Conservation (phyloP, 2,888 invertebrate genomes). For the Agelastica alni region DNA sequence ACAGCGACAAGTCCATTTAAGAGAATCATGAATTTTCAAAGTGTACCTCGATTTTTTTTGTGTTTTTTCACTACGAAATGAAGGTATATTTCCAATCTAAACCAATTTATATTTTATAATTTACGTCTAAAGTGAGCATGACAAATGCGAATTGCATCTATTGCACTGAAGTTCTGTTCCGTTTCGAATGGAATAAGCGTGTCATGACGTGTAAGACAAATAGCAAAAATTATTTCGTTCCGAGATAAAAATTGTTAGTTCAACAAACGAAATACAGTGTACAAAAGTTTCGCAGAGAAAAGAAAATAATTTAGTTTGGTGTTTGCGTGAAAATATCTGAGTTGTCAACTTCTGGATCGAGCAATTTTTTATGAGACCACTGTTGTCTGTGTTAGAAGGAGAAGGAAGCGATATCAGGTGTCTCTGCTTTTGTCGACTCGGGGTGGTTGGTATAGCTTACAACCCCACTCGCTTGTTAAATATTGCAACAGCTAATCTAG, state of each 20-base stretch:
- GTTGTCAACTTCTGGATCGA: slow-evolving; percentile 24
- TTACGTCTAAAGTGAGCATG: background rate
- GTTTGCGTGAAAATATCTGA: slow-evolving; percentile 24
- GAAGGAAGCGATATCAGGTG: slow-evolving; percentile 33
- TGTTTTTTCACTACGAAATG: too few species aligned
- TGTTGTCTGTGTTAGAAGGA: slow-evolving; percentile 38
- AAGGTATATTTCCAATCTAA: background rate
- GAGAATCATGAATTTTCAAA: too few species aligned
- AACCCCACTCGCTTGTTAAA: slow-evolving; percentile 49
- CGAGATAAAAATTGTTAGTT: slow-evolving; percentile 21
- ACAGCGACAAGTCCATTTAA: too few species aligned
- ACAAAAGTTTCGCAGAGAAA: slow-evolving; percentile 15
- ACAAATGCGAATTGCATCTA: background rate
- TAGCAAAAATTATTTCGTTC: slow-evolving; percentile 15
- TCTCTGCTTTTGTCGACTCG: slow-evolving; percentile 30
- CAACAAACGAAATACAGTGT: slow-evolving; percentile 10
- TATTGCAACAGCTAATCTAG: slow-evolving; percentile 54
- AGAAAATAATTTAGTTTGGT: slow-evolving; percentile 25
- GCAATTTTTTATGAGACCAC: slow-evolving; percentile 22
- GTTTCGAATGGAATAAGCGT: slow-evolving; percentile 1
- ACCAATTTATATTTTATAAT: background rate
- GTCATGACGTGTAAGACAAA: slow-evolving; percentile 16
- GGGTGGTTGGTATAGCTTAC: slow-evolving; percentile 34
- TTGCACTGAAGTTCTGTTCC: background rate
- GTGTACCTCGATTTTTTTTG: too few species aligned